These are phyloP conservation scores for Calypte anna DNA, from an alignment of 2,113 vertebrate species.

Conservation along the genomic window DNA sequence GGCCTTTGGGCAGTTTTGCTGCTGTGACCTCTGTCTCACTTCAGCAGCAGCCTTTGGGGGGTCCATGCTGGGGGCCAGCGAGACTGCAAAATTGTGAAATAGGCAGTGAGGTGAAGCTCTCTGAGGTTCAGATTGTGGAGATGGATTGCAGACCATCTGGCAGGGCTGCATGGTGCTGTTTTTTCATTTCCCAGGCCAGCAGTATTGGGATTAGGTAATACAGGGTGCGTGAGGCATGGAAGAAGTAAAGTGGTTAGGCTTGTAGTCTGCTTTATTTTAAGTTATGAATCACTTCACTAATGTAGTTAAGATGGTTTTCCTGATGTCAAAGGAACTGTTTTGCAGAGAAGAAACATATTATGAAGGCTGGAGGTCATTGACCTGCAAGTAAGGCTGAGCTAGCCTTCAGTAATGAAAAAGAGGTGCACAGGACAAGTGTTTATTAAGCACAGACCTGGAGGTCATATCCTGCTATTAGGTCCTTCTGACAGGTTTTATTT, in stretches of 20 bases:
- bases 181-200: not conserved
- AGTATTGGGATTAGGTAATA: not conserved
- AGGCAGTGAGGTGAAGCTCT: not conserved
- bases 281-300: conserved; percentile 5
- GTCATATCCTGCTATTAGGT: not conserved
- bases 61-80: not conserved
- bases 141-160: not conserved
- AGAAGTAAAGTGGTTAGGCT: not conserved
- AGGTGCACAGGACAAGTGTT: not conserved
- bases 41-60: not conserved
- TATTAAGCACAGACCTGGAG: not conserved
- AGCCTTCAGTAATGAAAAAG: not conserved
- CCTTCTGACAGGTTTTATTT: not conserved
- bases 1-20: not conserved
- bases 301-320: not conserved
- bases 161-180: not conserved
- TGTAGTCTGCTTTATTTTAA: not conserved
- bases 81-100: not conserved
- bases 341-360: not conserved
- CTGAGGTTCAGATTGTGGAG: not conserved
- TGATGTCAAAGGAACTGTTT: not conserved
- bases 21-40: not conserved
- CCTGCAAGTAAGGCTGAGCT: not conserved
- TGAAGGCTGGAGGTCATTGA: not conserved
- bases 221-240: not conserved